These are phyloP conservation scores for Chaenocephalus aceratus DNA, from an alignment of 2,113 vertebrate species.

Conservation along the genomic window DNA sequence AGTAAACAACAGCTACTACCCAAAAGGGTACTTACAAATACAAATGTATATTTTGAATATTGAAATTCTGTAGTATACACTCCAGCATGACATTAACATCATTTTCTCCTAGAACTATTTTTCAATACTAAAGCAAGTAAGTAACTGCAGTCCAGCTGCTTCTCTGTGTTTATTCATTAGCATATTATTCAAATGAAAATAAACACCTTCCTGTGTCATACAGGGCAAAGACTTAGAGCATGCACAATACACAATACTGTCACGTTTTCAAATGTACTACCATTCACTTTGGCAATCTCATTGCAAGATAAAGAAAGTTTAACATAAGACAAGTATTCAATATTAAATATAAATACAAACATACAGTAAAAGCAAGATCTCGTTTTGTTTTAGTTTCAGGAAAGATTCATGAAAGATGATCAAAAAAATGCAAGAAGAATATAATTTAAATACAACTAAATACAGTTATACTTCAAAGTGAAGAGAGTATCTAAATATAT, in stretches of 20 bases:
- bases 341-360: background rate
- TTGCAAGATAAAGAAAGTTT: background rate
- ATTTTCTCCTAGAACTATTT: slow-evolving; percentile 38
- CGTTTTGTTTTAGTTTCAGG: background rate
- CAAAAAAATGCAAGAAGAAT: background rate
- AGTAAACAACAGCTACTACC: slow-evolving; percentile 63
- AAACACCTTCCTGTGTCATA: slow-evolving; percentile 28
- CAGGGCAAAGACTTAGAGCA: too few species aligned
- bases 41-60: slow-evolving; percentile 56
- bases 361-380: background rate
- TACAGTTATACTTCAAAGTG: background rate
- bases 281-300: background rate
- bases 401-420: background rate
- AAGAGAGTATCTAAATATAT: slow-evolving; percentile 19
- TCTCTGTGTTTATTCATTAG: slow-evolving; percentile 41
- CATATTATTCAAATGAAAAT: slow-evolving; percentile 47
- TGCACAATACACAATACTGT: slow-evolving; percentile 8
- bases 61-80: slow-evolving; percentile 25
- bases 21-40: slow-evolving; percentile 49
- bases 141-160: slow-evolving; percentile 30
- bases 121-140: slow-evolving; percentile 11
- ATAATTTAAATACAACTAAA: background rate
- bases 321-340: slow-evolving; percentile 2
- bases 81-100: slow-evolving; percentile 38
- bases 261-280: background rate